These are phyloP conservation scores for Sebastolobus alascanus DNA, from an alignment of 2,797 vertebrate species.

Conservation along the genomic window DNA sequence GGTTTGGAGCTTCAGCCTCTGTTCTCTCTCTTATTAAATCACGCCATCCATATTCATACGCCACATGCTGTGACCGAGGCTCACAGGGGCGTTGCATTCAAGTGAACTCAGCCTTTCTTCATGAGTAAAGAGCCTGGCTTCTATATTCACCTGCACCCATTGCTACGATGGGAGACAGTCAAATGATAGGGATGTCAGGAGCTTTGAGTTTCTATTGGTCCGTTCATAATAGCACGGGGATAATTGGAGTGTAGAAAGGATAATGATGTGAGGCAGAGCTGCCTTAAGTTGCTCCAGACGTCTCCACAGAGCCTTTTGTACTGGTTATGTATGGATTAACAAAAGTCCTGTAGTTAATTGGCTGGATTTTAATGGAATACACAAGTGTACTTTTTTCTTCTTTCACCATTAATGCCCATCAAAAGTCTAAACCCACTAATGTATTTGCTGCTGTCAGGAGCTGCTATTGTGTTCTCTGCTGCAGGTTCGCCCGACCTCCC, in stretches of 20 bases:
- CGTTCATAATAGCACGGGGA: constrained; percentile 43
- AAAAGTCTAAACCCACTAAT: constrained; percentile 11
- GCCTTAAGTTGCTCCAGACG: constrained; percentile 31
- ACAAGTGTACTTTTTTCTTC: background rate
- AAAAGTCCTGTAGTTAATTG: constrained; percentile 52
- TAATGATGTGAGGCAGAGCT: constrained; percentile 58
- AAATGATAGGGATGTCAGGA: constrained; percentile 55
- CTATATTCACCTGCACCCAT: constrained; percentile 38
- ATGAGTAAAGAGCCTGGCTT: constrained; percentile 2
- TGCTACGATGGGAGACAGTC: constrained; percentile 24
- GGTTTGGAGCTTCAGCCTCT: constrained; percentile 16
- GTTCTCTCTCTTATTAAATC: constrained; percentile 43
- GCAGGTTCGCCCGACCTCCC: background rate
- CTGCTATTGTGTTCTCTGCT: constrained; percentile 17
- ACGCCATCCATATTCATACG: constrained; percentile 64
- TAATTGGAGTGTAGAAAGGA: constrained; percentile 57
- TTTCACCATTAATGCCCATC: constrained; percentile 10
- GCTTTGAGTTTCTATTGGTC: constrained; percentile 45
- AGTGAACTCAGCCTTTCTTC: constrained; percentile 42
- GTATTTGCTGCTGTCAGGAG: constrained; percentile 9
- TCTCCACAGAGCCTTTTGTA: constrained; percentile 44
- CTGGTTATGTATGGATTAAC: constrained; percentile 53
- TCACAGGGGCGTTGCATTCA: constrained; percentile 36
- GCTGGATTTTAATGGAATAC: constrained; percentile 39
- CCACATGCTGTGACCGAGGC: constrained; percentile 40